These are phyloP conservation scores for Siderastrea siderea DNA, from an alignment of 92 coral and sea anemone genomes.

Conservation along the genomic window DNA sequence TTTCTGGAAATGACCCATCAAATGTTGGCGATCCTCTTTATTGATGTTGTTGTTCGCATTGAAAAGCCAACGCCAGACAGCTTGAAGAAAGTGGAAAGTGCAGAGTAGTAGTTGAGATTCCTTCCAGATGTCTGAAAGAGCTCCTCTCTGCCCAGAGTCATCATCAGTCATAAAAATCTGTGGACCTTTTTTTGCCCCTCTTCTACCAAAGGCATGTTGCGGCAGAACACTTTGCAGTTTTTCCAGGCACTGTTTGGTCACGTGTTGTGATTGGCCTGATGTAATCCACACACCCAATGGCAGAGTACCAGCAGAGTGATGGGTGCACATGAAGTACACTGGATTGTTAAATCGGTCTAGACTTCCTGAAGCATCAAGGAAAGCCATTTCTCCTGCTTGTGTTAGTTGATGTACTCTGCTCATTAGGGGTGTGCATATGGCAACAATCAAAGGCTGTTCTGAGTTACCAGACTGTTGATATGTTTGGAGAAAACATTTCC, in stretches of 20 bases:
- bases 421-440: constrained; percentile 75
- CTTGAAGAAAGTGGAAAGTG: constrained; percentile 72
- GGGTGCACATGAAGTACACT: constrained; percentile 68
- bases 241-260: constrained; percentile 35
- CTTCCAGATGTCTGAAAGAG: too few relatives aligned
- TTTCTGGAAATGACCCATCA: constrained; percentile 43
- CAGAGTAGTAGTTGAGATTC: too few relatives aligned
- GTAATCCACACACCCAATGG: constrained; percentile 66
- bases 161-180: too few relatives aligned
- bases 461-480: constrained; percentile 16
- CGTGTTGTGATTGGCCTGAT: too few relatives aligned
- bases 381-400: constrained; percentile 76
- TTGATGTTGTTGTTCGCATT: too few relatives aligned
- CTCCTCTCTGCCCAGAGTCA: too few relatives aligned
- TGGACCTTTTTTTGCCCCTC: too few relatives aligned
- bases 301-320: constrained; percentile 67
- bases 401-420: constrained; percentile 40
- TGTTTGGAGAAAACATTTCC: constrained; percentile 57
- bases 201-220: too few relatives aligned
- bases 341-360: constrained; percentile 69
- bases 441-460: constrained; percentile 56
- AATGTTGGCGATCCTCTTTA: constrained; percentile 50
- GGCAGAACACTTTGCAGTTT: too few relatives aligned
- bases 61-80: constrained; percentile 66
- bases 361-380: constrained; percentile 69